Conservation (phyloP, 1,140 invertebrate species). For the Apocrypta bakeri region DNA sequence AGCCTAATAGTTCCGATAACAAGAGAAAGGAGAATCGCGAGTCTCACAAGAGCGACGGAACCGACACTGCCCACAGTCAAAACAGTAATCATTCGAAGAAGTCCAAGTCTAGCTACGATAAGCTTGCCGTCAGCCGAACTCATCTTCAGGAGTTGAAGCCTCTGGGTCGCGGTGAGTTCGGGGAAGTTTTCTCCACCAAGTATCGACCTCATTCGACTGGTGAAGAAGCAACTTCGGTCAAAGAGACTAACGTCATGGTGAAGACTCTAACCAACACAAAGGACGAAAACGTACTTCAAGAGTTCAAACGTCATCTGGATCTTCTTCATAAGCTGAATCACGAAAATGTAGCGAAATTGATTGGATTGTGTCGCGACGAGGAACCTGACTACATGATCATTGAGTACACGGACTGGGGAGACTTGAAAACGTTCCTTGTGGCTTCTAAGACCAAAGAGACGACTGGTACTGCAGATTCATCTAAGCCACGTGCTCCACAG, state of each 20-base stretch:
- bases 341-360: constrained; percentile 84
- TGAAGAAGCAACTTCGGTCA: constrained; percentile 64
- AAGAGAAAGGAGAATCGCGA: constrained; percentile 73
- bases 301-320: constrained; percentile 92
- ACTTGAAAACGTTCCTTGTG: constrained; percentile 93
- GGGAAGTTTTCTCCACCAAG: constrained; percentile 88
- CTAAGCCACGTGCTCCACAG: constrained; percentile 76
- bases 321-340: constrained; percentile 87
- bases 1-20: constrained; percentile 62
- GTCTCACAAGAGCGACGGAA: constrained; percentile 86
- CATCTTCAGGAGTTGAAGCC: constrained; percentile 89
- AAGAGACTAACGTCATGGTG: constrained; percentile 79
- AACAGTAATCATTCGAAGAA: constrained; percentile 81
- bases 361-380: constrained; percentile 87
- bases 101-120: constrained; percentile 86
- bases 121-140: constrained; percentile 82
- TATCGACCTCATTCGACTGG: constrained; percentile 54
- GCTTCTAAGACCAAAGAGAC: constrained; percentile 81
- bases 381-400: constrained; percentile 93
- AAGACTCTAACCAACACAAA: constrained; percentile 84
- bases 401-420: constrained; percentile 97
- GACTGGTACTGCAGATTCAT: constrained; percentile 60
- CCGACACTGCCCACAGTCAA: constrained; percentile 85
- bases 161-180: constrained; percentile 92
- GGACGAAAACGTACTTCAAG: constrained; percentile 84